Evolutionary conservation across 2,797 vertebrate genomes (phyloP).

Genomic region (Thripadectes ignobilis): DNA sequence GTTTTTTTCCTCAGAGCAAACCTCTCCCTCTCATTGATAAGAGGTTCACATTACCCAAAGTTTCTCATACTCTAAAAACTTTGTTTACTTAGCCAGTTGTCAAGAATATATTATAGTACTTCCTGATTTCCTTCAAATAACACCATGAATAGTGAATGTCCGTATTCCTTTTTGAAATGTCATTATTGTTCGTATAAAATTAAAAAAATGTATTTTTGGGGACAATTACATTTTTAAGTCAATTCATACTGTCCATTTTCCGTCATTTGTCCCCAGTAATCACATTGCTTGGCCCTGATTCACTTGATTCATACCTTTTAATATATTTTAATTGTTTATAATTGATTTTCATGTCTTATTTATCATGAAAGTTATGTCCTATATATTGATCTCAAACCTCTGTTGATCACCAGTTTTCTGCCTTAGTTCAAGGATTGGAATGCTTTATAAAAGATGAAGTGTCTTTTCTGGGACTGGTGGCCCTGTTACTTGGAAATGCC

Average conservation of each 20-base stretch:
- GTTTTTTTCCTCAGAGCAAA: background rate
- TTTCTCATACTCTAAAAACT: background rate
- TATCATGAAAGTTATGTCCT: background rate
- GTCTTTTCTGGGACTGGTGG: background rate
- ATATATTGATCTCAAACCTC: background rate
- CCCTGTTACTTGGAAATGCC: background rate
- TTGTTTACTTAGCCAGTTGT: background rate
- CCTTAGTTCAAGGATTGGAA: background rate
- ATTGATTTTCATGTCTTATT: slow-evolving; percentile 9
- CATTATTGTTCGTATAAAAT: background rate
- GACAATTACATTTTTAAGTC: background rate
- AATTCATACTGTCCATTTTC: background rate
- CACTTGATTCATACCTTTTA: background rate
- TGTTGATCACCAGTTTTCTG: background rate
- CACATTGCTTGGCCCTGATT: background rate
- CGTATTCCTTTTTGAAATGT: background rate
- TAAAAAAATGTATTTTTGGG: background rate
- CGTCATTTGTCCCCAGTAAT: background rate
- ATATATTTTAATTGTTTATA: slow-evolving; percentile 8
- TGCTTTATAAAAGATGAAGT: background rate
- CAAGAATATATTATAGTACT: background rate
- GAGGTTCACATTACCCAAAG: background rate
- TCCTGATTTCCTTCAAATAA: background rate
- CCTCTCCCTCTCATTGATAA: background rate
- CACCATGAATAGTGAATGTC: background rate